These are phyloP conservation scores for Petrocephalus microphthalmus DNA, from an alignment of 2,113 vertebrate genomes.

Conservation along the genomic window DNA sequence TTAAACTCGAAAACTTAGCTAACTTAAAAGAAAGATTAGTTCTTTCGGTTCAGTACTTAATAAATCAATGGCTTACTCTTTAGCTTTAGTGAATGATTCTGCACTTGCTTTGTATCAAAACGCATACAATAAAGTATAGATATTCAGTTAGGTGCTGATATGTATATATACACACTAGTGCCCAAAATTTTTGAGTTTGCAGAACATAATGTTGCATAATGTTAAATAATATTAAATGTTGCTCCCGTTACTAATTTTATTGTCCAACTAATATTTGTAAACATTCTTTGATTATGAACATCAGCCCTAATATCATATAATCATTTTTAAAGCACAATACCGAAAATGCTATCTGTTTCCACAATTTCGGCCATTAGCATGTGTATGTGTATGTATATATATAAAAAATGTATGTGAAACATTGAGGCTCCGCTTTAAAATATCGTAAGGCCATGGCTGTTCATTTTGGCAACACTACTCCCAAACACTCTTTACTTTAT, in stretches of 20 bases:
- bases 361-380: no score
- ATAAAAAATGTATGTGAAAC: not conserved
- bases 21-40: not conserved
- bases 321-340: no score
- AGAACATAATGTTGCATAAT: no score
- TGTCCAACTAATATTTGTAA: no score
- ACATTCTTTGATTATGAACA: no score
- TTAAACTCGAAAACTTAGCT: not conserved
- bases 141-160: not conserved
- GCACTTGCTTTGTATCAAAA: not conserved
- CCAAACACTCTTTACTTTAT: not conserved
- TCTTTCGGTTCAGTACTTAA: not conserved
- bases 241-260: no score
- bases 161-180: no score
- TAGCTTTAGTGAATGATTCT: not conserved
- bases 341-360: no score
- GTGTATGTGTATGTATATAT: no score
- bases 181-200: no score
- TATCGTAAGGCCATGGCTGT: not conserved
- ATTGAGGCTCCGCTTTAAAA: not conserved
- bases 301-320: no score
- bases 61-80: not conserved
- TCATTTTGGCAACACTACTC: not conserved
- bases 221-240: no score
- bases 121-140: not conserved